Conservation (phyloP, 2,888 invertebrate genomes). For the Schrankia costaestrigalis region DNA sequence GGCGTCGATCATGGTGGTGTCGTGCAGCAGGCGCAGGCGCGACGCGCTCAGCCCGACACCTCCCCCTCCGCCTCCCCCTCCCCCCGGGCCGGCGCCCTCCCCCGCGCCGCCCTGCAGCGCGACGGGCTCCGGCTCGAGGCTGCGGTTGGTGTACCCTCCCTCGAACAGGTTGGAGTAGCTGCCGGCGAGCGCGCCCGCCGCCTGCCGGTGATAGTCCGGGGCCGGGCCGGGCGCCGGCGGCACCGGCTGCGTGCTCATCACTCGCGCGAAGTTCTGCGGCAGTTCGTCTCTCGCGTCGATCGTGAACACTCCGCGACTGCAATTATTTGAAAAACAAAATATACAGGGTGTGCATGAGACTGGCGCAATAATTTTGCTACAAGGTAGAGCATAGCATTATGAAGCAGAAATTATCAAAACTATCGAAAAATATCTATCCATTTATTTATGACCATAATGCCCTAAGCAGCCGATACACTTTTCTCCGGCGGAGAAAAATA, state of each 20-base stretch:
- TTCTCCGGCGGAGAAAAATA: no score
- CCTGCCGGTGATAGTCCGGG: constrained; percentile 11
- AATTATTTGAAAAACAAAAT: no score
- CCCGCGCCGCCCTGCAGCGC: constrained; percentile 40
- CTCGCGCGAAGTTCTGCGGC: constrained; percentile 53
- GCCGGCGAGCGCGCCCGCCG: constrained; percentile 21
- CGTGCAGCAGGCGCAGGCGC: constrained; percentile 88
- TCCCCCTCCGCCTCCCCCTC: constrained; percentile 63
- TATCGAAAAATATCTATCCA: no score
- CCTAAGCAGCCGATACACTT: no score
- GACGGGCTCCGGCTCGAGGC: constrained; percentile 77
- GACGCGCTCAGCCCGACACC: constrained; percentile 81
- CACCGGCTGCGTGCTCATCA: constrained; percentile 27
- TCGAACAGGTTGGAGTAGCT: constrained; percentile 43
- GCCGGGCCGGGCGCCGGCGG: constrained; percentile 19
- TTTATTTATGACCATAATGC: no score
- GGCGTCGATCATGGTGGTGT: constrained; percentile 95
- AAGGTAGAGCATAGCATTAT: no score
- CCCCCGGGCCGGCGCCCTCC: constrained; percentile 80
- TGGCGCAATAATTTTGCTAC: background rate
- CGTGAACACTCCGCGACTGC: constrained; percentile 59
- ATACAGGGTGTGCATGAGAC: no score
- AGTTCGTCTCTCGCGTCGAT: constrained; percentile 54
- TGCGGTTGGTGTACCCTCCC: constrained; percentile 70
- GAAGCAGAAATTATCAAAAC: no score